Evolutionary conservation across 2,113 vertebrate genomes (phyloP), one percentile per base, ranked within the genome.

Genomic region (Danionella cerebrum): DNA sequence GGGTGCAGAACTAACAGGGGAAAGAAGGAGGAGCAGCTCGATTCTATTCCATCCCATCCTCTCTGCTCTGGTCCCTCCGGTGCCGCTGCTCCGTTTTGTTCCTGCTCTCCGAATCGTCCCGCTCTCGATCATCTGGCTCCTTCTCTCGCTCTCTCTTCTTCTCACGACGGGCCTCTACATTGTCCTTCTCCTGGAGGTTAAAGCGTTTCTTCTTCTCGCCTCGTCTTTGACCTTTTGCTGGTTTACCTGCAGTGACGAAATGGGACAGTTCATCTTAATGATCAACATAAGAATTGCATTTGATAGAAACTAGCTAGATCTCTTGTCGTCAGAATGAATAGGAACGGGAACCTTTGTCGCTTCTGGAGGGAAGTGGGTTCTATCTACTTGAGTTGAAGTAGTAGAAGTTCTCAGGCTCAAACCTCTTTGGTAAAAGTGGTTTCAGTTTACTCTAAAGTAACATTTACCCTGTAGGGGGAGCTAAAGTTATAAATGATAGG

Each of bases 21-120:
- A n/a, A 60, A 69, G 67, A 41, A 72, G 73, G 53, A 81, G 79
- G 75, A 53, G 83, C 92, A 93, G 80, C 89, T 89, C 84, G 39
- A 41, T 72, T 47, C 2, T 86, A 84, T 69, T 88, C 84, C 70
- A 87, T 82, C 76, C 84, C 85, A 50, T 86, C 76, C 44, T 90
- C 87, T 80, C 88, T 93, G 70, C 89, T 88, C 53, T 92, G 89
- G 73, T 79, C 85, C 86, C 92, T 89, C 76, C 89, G 87, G 72
- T 85, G 93, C 84, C 90, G 90, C 76, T 89, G 88, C 90, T 94
- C 93, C 14, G 78, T 92, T 90, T 92, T 96, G 78, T 91, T 93
- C 80, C 90, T 91, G 85, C 78, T 93, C 81, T 94, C 92, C 76
- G 82, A 88, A 78, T 90, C n/a, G n/a, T n/a, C n/a, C n/a, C n/a